These are phyloP conservation scores for Lordiphosa clarofinis DNA, from an alignment of 1,140 invertebrate species.

Conservation along the genomic window DNA sequence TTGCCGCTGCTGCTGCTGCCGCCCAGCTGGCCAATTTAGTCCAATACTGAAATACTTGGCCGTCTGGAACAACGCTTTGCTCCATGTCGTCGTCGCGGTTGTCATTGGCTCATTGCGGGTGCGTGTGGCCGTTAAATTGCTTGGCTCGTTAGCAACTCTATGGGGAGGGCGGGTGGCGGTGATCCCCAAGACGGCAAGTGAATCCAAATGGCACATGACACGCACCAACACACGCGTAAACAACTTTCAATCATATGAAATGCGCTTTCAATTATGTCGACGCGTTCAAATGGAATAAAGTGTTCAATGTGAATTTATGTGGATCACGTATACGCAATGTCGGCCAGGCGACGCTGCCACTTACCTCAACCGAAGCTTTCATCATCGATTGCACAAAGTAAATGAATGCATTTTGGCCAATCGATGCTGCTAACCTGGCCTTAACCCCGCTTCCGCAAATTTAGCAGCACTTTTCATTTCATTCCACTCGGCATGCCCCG, in stretches of 20 bases:
- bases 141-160: background rate
- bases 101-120: background rate
- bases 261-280: slow-evolving; percentile 65
- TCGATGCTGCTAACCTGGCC: slow-evolving; percentile 34
- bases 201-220: slow-evolving; percentile 24
- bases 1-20: no score
- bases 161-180: background rate
- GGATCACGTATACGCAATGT: slow-evolving; percentile 62
- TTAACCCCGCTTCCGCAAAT: slow-evolving; percentile 57
- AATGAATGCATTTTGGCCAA: slow-evolving; percentile 31
- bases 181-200: background rate
- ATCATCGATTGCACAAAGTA: slow-evolving; percentile 36
- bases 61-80: background rate
- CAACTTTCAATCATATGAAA: slow-evolving; percentile 65
- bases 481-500: slow-evolving; percentile 22
- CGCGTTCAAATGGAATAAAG: slow-evolving; percentile 46
- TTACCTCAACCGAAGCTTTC: slow-evolving; percentile 35
- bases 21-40: background rate
- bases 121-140: slow-evolving; percentile 1
- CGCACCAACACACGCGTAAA: slow-evolving; percentile 19
- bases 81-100: background rate
- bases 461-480: background rate
- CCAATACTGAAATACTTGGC: background rate
- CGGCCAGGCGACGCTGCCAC: slow-evolving; percentile 1
- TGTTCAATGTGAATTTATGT: slow-evolving; percentile 53